Evolutionary conservation across 2,888 invertebrate genomes (phyloP).

Genomic region (Lepidonotus clava): DNA sequence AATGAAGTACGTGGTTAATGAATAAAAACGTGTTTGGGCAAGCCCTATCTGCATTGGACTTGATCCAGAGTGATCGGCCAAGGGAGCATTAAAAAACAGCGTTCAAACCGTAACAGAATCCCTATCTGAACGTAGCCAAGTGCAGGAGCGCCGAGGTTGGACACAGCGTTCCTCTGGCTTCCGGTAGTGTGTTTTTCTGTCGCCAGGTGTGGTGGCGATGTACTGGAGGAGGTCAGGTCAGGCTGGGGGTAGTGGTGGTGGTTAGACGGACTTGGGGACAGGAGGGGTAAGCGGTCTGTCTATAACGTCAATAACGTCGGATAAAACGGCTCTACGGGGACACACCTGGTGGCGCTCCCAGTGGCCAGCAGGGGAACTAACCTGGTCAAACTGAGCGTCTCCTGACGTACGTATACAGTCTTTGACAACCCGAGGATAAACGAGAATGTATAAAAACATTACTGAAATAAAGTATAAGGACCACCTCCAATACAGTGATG

Average conservation of each 20-base stretch:
- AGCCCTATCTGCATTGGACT: neutral
- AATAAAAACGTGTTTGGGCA: neutral
- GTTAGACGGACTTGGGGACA: neutral
- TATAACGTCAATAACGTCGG: conserved; percentile 8
- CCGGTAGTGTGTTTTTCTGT: conserved; percentile 18
- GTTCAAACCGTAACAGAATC: conserved; percentile 25
- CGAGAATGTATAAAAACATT: no score
- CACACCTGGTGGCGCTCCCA: conserved; percentile 30
- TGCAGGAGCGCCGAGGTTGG: neutral
- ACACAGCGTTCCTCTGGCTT: neutral
- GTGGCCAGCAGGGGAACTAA: neutral
- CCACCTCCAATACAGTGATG: no score
- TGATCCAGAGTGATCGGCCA: neutral
- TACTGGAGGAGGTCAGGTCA: neutral
- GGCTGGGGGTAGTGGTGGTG: neutral
- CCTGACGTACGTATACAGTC: no score
- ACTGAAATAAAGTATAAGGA: no score
- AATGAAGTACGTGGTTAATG: neutral
- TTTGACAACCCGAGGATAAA: no score
- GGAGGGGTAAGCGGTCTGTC: neutral
- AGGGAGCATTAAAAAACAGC: neutral
- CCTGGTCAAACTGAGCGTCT: no score
- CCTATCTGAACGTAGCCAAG: conserved; percentile 14
- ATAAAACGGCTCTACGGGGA: neutral
- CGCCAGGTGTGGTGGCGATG: conserved; percentile 13